Evolutionary conservation across 2,888 invertebrate species (phyloP).

Genomic region (Deladenus siricidicola): DNA sequence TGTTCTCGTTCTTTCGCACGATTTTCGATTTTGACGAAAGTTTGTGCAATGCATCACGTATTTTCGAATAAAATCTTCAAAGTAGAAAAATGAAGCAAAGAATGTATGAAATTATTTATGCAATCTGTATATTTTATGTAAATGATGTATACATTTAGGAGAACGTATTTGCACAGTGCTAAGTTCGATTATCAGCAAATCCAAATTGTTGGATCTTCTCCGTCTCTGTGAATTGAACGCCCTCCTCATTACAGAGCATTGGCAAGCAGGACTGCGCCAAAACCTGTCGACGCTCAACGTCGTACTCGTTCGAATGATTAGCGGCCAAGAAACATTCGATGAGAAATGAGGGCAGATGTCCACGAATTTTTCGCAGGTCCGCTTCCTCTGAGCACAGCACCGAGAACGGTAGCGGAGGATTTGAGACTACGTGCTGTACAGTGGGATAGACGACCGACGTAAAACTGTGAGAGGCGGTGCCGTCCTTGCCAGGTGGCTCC

Average conservation of each 20-base stretch:
- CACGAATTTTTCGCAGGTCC: not conserved
- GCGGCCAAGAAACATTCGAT: slow-evolving; percentile 10
- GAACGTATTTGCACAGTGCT: too few relatives aligned
- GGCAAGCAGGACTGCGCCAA: slow-evolving; percentile 4
- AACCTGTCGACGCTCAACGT: not conserved
- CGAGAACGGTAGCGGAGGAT: slow-evolving; percentile 7
- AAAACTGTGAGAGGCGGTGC: not conserved
- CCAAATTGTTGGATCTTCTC: too few relatives aligned
- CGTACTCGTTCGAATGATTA: not conserved
- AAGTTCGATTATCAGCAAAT: too few relatives aligned
- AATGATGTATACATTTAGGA: too few relatives aligned
- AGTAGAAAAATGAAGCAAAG: too few relatives aligned
- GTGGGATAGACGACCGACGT: slow-evolving; percentile 7
- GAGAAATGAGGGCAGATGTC: slow-evolving; percentile 6
- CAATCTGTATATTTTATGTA: too few relatives aligned
- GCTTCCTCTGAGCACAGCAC: not conserved
- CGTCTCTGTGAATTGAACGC: too few relatives aligned
- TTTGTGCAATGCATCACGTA: too few relatives aligned
- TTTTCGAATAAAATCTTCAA: too few relatives aligned
- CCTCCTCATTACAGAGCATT: slow-evolving; percentile 4
- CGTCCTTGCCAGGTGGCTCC: not conserved
- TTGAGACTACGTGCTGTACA: slow-evolving; percentile 2
- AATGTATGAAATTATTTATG: too few relatives aligned
- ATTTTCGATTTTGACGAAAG: too few relatives aligned
- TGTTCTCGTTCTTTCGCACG: too few relatives aligned